A percentile compares a stretch with the other conserved stretches of the same genome.
These are phyloP conservation scores for Eulimnadia texana DNA, from an alignment of 1,140 invertebrate genomes.

Conservation along the genomic window DNA sequence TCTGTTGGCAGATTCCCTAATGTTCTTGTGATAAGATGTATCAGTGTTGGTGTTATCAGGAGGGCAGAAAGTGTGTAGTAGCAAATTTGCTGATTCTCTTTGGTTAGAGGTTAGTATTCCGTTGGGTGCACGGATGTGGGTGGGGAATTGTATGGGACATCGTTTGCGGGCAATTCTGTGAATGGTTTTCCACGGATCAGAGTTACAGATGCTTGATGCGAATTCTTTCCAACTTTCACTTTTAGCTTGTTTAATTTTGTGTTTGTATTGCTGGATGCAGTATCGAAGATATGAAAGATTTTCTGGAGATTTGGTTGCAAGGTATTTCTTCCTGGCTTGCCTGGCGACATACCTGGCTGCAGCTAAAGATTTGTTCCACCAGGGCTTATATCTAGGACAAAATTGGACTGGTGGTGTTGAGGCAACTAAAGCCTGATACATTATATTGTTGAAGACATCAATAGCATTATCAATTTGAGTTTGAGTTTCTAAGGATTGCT, in stretches of 20 bases:
- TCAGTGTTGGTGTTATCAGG: background rate
- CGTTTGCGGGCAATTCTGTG: background rate
- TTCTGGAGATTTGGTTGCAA: background rate
- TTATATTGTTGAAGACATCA: too few relatives aligned
- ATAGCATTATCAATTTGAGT: background rate
- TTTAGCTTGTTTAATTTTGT: too few relatives aligned
- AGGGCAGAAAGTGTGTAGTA: background rate
- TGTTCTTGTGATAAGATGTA: background rate
- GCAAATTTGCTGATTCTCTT: background rate
- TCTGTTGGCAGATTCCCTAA: background rate
- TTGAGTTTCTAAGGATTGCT: background rate
- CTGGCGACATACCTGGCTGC: background rate
- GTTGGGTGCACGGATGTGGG: too few relatives aligned
- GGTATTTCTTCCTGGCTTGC: background rate
- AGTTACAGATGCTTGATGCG: background rate
- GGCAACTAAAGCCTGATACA: background rate
- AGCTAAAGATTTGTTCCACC: background rate
- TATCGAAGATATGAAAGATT: background rate
- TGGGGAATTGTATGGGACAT: background rate
- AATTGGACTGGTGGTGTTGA: background rate
- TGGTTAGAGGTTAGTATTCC: too few relatives aligned
- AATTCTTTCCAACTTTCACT: background rate
- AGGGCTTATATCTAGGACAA: background rate
- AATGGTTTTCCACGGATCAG: background rate
- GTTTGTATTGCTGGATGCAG: background rate